Evolutionary conservation across 1,140 invertebrate genomes (phyloP).

Genomic region (Bombus affinis): DNA sequence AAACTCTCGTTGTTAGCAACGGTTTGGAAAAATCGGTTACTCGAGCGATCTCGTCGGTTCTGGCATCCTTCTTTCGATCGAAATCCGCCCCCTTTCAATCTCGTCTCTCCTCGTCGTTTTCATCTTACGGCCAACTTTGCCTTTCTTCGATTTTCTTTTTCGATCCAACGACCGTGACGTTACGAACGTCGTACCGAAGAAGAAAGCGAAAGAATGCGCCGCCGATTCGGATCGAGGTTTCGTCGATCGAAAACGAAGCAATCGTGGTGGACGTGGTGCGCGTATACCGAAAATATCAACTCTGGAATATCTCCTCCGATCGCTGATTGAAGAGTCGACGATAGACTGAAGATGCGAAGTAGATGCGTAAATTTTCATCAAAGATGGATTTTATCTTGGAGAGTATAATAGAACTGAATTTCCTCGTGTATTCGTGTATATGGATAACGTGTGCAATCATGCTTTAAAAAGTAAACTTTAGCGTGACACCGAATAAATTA

Average conservation of each 20-base stretch:
- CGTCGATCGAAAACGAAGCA: neutral
- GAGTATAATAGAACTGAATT: constrained; percentile 58
- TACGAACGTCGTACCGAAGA: neutral
- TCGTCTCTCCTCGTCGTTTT: neutral
- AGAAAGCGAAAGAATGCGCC: neutral
- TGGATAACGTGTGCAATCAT: constrained; percentile 72
- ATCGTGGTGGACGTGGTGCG: neutral
- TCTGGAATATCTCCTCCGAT: constrained; percentile 65
- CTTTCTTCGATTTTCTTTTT: no score
- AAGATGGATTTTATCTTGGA: constrained; percentile 67
- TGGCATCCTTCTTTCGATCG: constrained; percentile 8
- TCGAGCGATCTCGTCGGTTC: neutral
- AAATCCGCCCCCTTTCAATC: neutral
- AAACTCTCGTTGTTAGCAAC: neutral
- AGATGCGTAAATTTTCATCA: constrained; percentile 57
- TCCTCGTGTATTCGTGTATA: constrained; percentile 58
- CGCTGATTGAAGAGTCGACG: constrained; percentile 82
- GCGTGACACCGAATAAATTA: constrained; percentile 45
- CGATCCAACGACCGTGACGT: neutral
- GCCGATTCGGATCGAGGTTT: neutral
- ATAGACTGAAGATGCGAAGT: constrained; percentile 76
- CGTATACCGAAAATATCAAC: constrained; percentile 67
- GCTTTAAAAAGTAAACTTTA: constrained; percentile 65
- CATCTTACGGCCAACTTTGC: neutral
- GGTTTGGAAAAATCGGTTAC: neutral